Evolutionary conservation across 2,797 vertebrate genomes (phyloP).

Genomic region (Petrocephalus sullivani): DNA sequence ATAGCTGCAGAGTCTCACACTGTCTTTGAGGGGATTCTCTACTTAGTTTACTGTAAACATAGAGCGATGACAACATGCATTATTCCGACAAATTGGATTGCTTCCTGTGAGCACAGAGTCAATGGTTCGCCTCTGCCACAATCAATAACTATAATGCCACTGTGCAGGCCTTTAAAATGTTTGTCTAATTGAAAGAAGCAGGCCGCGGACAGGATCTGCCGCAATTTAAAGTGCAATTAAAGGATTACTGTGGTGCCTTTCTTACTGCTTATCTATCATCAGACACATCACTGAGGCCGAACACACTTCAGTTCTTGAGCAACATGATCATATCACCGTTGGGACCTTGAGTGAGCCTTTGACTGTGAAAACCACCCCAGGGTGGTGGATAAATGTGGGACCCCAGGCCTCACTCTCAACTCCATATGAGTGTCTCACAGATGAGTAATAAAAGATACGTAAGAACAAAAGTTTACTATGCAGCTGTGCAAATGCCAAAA

Average conservation of each 20-base stretch:
- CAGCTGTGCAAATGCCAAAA: neutral
- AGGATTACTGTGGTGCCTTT: neutral
- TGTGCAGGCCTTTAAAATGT: slow-evolving; percentile 16
- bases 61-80: neutral
- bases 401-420: neutral
- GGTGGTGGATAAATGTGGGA: neutral
- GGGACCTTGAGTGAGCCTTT: neutral
- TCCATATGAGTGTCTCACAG: neutral
- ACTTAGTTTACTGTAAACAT: slow-evolving; percentile 14
- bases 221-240: slow-evolving; percentile 17
- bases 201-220: neutral
- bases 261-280: neutral
- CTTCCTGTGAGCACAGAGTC: slow-evolving; percentile 18
- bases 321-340: neutral
- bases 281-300: neutral
- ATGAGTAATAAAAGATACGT: neutral
- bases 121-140: neutral
- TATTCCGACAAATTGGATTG: slow-evolving; percentile 13
- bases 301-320: neutral
- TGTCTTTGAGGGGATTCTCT: slow-evolving; percentile 12
- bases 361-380: neutral
- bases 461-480: neutral
- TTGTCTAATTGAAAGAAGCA: slow-evolving; percentile 24
- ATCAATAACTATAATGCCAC: slow-evolving; percentile 24
- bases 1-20: neutral